Conservation (phyloP, 2,888 invertebrate species). For the Gymnoscelis rufifasciata region DNA sequence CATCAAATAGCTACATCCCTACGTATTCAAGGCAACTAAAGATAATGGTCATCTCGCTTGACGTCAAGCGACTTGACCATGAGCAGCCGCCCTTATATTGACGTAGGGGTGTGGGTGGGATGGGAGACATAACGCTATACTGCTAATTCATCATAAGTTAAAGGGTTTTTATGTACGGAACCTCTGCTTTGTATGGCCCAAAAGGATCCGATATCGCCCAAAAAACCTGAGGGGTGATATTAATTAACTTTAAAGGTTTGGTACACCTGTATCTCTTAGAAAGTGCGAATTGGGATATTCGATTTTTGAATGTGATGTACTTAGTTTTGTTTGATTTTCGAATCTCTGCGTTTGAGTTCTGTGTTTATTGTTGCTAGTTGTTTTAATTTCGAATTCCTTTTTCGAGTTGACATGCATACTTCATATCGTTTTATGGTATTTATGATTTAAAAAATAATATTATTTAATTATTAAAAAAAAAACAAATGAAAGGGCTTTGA, state of each 20-base stretch:
- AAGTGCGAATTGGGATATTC: neutral
- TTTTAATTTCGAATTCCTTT: no score
- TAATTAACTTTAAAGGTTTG: slow-evolving; percentile 54
- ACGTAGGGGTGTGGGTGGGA: slow-evolving; percentile 33
- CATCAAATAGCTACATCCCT: no score
- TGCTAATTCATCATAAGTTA: slow-evolving; percentile 80
- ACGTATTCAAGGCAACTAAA: no score
- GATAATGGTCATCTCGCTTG: no score
- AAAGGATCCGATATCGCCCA: slow-evolving; percentile 64
- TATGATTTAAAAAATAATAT: no score
- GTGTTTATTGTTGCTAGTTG: no score
- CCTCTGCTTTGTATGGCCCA: slow-evolving; percentile 64
- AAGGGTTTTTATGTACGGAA: slow-evolving; percentile 76
- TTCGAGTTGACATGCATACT: no score
- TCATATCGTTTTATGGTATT: no score
- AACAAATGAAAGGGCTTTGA: no score
- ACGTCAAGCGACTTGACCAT: neutral
- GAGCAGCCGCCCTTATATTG: slow-evolving; percentile 16
- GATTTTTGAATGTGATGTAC: neutral
- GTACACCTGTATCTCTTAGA: slow-evolving; percentile 25
- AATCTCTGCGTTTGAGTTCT: neutral
- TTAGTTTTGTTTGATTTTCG: neutral
- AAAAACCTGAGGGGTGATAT: slow-evolving; percentile 52
- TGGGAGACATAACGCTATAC: slow-evolving; percentile 77
- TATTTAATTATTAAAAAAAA: no score